Percentiles rank a stretch among this genome's conserved stretches.
These are phyloP conservation scores for Myrmecophaga tridactyla DNA, from an alignment of 2,113 vertebrate genomes.

Conservation along the genomic window DNA sequence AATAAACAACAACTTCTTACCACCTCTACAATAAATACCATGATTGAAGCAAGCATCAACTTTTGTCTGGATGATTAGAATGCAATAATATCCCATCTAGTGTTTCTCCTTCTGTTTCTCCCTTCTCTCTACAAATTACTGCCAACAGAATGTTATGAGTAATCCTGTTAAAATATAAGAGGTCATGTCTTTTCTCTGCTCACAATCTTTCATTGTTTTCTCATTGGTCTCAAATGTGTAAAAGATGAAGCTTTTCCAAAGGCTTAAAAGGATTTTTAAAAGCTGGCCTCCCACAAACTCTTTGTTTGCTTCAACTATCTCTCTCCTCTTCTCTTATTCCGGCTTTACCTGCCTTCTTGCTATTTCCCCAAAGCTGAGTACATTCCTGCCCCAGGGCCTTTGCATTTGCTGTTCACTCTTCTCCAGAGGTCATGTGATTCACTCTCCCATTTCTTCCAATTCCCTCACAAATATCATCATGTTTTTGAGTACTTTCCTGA, in stretches of 20 bases:
- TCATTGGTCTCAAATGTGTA: not conserved
- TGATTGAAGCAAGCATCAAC: fast-evolving
- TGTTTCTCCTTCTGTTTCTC: not conserved
- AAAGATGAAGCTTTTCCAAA: not conserved
- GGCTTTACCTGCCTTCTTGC: not conserved
- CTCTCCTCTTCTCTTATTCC: not conserved
- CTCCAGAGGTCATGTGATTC: too few relatives aligned
- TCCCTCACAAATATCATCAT: too few relatives aligned
- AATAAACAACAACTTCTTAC: not conserved
- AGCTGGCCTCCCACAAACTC: not conserved
- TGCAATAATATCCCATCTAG: too few relatives aligned
- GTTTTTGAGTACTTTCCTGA: not conserved
- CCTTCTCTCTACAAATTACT: not conserved
- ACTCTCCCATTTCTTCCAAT: not conserved
- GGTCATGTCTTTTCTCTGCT: not conserved
- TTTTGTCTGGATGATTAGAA: not conserved
- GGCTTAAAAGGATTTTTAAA: not conserved
- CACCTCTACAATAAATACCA: not conserved
- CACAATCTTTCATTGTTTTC: too few relatives aligned
- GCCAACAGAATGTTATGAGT: not conserved
- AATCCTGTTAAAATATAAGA: not conserved
- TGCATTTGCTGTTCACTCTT: not conserved
- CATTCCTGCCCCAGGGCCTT: not conserved
- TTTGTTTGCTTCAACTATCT: not conserved
- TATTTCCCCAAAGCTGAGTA: not conserved